phyloP scores from a whole-genome alignment of 2,888 invertebrate genomes.

The Lottia gigantea region DNA sequence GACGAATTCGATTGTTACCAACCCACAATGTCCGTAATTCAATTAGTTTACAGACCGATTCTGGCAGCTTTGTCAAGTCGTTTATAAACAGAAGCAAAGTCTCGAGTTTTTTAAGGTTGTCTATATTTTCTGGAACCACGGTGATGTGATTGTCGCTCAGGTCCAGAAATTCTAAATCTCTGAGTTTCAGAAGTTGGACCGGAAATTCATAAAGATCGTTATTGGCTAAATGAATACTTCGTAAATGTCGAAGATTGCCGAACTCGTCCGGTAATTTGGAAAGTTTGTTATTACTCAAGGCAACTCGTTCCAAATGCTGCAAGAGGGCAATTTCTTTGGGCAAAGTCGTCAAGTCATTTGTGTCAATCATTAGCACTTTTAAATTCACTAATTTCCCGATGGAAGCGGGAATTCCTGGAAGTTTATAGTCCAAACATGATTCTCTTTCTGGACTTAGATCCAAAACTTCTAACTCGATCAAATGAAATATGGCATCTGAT shows the following conservation, averaged over 20 bases:
- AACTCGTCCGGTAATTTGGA: constrained; percentile 56
- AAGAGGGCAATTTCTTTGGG: constrained; percentile 62
- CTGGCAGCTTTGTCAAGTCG: constrained; percentile 59
- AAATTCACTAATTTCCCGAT: constrained; percentile 63
- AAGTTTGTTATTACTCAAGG: constrained; percentile 65
- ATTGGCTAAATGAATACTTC: constrained; percentile 65
- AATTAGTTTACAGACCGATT: constrained; percentile 60
- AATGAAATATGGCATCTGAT: constrained; percentile 58
- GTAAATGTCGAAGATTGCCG: constrained; percentile 50
- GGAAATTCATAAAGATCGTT: constrained; percentile 66
- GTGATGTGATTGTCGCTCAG: constrained; percentile 63
- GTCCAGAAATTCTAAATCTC: constrained; percentile 65
- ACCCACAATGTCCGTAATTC: constrained; percentile 68
- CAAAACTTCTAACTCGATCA: constrained; percentile 64
- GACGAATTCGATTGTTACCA: constrained; percentile 65
- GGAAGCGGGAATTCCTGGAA: constrained; percentile 54
- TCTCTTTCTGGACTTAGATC: constrained; percentile 67
- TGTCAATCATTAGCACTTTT: constrained; percentile 63
- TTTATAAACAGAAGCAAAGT: constrained; percentile 67
- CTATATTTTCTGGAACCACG: constrained; percentile 57
- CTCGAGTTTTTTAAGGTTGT: constrained; percentile 59
- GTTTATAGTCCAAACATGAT: constrained; percentile 63
- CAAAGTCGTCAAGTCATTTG: constrained; percentile 59
- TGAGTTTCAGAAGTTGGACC: constrained; percentile 55
- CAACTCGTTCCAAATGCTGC: constrained; percentile 60